Evolutionary conservation across 2,113 vertebrate species (phyloP).

Genomic region (Xiphorhynchus elegans): DNA sequence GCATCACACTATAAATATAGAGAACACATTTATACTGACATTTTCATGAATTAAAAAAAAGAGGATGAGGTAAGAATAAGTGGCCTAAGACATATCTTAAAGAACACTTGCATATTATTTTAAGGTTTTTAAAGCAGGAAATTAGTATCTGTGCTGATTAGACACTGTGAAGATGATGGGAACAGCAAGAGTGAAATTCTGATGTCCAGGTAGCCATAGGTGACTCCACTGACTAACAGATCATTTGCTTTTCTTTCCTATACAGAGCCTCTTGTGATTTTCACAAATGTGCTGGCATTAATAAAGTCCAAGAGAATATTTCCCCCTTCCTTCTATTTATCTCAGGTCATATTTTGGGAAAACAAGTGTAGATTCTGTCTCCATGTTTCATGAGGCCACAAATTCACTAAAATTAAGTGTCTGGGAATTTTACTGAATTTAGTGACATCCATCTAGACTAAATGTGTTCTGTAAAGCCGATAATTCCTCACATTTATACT

Average conservation of each 20-base stretch:
- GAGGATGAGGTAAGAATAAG: not conserved
- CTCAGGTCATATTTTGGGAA: not conserved
- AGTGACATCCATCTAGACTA: not conserved
- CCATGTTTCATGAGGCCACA: not conserved
- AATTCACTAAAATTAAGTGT: not conserved
- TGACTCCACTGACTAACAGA: not conserved
- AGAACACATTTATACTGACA: not conserved
- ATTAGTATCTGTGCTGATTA: not conserved
- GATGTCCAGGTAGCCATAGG: not conserved
- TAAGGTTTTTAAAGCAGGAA: not conserved
- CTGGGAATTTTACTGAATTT: not conserved
- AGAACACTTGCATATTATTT: not conserved
- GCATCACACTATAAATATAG: not conserved
- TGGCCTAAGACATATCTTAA: not conserved
- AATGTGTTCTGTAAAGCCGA: slow-evolving; percentile 3
- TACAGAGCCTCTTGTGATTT: not conserved
- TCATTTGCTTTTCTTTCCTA: not conserved
- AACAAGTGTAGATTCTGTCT: not conserved
- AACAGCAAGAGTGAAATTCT: not conserved
- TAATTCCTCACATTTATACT: slow-evolving; percentile 39
- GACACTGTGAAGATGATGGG: not conserved
- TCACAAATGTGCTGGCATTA: not conserved
- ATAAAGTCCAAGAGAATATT: not conserved
- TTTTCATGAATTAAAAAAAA: not conserved
- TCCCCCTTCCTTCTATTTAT: not conserved